Evolutionary conservation across 2,113 vertebrate species (phyloP).

Genomic region (Planiliza haematocheilus): DNA sequence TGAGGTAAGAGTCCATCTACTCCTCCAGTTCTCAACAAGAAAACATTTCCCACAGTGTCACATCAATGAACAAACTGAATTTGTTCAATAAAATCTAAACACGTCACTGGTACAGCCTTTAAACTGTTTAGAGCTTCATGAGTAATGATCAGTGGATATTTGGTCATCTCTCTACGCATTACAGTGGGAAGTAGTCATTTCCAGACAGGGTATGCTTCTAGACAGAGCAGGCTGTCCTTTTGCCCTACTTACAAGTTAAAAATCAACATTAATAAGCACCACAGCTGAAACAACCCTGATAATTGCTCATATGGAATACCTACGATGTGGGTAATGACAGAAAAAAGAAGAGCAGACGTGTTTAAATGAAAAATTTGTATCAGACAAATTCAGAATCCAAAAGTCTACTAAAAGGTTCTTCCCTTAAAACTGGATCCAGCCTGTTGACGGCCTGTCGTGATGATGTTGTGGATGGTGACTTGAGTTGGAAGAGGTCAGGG

Average conservation of each 20-base stretch:
- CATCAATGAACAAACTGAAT: not conserved
- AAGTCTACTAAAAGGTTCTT: not conserved
- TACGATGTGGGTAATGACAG: not conserved
- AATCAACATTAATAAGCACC: not conserved
- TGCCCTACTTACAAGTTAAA: not conserved
- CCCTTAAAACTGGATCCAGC: constrained; percentile 4
- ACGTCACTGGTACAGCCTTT: no score
- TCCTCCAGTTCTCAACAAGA: not conserved
- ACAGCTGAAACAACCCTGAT: no score
- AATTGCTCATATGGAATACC: no score
- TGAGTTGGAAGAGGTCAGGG: constrained; percentile 9
- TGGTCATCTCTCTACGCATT: not conserved
- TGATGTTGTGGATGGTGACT: constrained; percentile 24
- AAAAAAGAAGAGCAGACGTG: not conserved
- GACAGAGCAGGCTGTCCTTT: not conserved
- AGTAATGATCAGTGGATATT: no score
- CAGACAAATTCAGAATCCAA: constrained; percentile 5
- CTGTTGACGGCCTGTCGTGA: constrained; percentile 6
- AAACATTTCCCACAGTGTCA: not conserved
- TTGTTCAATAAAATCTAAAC: no score
- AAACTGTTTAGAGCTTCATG: no score
- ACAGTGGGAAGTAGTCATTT: not conserved
- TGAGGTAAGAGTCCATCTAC: no score
- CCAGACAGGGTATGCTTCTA: not conserved
- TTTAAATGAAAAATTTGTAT: constrained; percentile 3